Evolutionary conservation across 2,888 invertebrate genomes (phyloP).

Genomic region (Lasius platythorax): DNA sequence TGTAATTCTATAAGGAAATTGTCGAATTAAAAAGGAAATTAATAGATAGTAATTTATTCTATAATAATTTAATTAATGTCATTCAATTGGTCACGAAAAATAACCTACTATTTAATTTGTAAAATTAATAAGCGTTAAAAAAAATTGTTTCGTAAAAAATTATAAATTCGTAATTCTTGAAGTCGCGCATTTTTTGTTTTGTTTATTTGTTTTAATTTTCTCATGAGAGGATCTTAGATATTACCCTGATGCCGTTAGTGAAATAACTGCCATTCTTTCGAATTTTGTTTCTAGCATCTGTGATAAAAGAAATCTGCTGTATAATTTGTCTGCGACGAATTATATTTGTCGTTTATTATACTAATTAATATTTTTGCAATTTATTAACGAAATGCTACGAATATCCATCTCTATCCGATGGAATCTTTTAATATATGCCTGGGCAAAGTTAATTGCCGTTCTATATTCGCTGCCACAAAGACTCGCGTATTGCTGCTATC

Average conservation of each 20-base stretch:
- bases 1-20: not conserved
- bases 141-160: not conserved
- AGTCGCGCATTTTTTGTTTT: not conserved
- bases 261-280: not conserved
- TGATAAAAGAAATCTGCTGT: not conserved
- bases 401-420: not conserved
- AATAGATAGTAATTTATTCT: not conserved
- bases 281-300: not conserved
- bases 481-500: conserved; percentile 21
- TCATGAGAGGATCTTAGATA: not conserved
- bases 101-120: not conserved
- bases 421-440: not conserved
- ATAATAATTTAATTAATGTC: not conserved
- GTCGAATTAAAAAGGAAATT: not conserved
- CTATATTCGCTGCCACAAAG: not conserved
- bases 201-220: not conserved
- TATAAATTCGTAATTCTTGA: not conserved
- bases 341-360: not conserved
- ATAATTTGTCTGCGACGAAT: not conserved
- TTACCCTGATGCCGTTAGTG: not conserved
- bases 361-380: conserved; percentile 1
- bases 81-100: not conserved
- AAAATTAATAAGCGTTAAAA: not conserved
- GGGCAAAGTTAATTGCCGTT: conserved; percentile 11
- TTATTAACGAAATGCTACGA: not conserved